Evolutionary conservation across 2,113 vertebrate genomes (phyloP), one percentile per base, ranked within the genome.

Genomic region (Carlito syrichta): DNA sequence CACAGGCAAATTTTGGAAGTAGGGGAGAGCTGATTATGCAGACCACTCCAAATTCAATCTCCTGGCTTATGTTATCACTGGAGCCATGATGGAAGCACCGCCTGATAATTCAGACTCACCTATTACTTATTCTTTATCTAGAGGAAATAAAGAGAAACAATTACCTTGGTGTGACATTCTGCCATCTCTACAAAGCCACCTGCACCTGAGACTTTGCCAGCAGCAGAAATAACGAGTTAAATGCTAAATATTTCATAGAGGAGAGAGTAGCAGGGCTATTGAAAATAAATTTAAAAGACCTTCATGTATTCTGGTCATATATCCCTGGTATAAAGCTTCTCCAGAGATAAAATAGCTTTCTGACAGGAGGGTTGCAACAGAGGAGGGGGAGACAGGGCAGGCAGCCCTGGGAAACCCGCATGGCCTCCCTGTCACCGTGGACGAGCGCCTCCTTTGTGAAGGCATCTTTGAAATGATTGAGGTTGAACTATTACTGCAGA

Each of bases 181-280:
- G 96, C 91, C 89, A 92, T 83, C 86, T 93, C 96, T 71, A 96
- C 93, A 98, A 96, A 98, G 96, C 97, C 95, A 62, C 69, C 40
- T 9, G 32, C 63, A 89, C 83, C 97, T 20, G 69, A 96, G 88
- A 89, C 91, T 97, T 89, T 73, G 92, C 97, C 85, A 63, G 97
- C 91, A 95, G 95, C 96, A 96, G 97, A 98, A 98, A 97, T 97
- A 97, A 97, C 83, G 66, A 93, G 84, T 97, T 98, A 95, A 98
- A 98, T 90, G 95, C 94, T 91, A 94, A 98, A 91, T 98, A 97
- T 98, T 98, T 98, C 97, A 97, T 94, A 96, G 86, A 85, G 84
- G 91, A 94, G 93, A 86, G 81, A 96, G 95, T 22, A 82, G 88
- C 84, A 22, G 87, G 92, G 95, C 6, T 3, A 95, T 78, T 91